Evolutionary conservation across 2,113 vertebrate genomes (phyloP), one percentile per base, ranked within the genome.

Genomic region (Lampris incognitus): DNA sequence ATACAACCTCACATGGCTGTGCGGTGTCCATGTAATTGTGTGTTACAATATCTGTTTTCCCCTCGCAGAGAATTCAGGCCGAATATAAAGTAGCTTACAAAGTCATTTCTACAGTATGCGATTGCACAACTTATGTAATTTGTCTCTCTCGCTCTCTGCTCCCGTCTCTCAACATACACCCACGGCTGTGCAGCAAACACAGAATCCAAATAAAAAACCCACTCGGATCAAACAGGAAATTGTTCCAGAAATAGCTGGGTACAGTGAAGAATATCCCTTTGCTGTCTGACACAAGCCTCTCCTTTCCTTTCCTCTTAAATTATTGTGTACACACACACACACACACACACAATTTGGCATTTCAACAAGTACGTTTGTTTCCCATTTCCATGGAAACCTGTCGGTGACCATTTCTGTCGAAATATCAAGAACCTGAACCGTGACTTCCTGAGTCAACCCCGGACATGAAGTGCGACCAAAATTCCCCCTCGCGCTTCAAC

Each of bases 341-440:
- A n/a, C 42, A 57, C 81, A 54, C 54, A 40, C 52, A 59, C 0
- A 70, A 13, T 52, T 60, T 79, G 83, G 69, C 87, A 79, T 83
- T 87, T 90, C 4, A 76, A 79, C 63, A 74, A 83, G 60, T 51
- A 77, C 51, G 86, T 68, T 73, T 84, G 84, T 89, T 88, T 89
- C 83, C 81, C 74, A 79, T 78, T 78, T 69, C 40, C 61, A 8
- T 70, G 44, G 50, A 67, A 56, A 58, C 59, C 65, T 37, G 54
- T 70, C 70, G 55, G 62, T 66, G 54, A 54, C 65, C 78, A 69
- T 62, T 74, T 80, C 82, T 87, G 75, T 41, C 4, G 6, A 84
- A 57, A 57, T 36, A 57, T 5, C 3, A 57, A 80, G 64, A 59
- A 68, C 63, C 62, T 78, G 65, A 85, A 79, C 58, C 65, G 69